Base-by-base conservation (phyloP, 2,113 vertebrate species). In the Alaudala cheleensis region DNA sequence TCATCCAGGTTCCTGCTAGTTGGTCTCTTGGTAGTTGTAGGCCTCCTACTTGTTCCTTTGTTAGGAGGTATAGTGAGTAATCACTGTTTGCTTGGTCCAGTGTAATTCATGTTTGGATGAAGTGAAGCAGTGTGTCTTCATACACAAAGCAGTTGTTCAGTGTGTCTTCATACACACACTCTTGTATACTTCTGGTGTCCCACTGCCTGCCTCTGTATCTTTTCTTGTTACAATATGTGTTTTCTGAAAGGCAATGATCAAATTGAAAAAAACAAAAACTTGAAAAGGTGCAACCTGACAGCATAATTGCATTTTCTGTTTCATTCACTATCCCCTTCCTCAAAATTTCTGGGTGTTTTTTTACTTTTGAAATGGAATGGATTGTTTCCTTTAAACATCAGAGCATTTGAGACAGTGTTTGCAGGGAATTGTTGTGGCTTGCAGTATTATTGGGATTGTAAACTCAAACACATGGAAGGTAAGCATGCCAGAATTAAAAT, bases 401-500 rank as follows among this genome's bases (percentile, higher is more conserved):
- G 67, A 73, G 37, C 40, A 19, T 31, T 23, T 65, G 53, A 76
- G 31, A 76, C 31, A 14, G 6, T 76, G 61, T 85, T 94, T 60
- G 50, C 44, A 71, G 73, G 67, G 70, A 92, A 60, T 72, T 79
- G 83, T 71, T 20, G 15, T 14, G 6, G 51, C 37, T 67, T 87
- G 45, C 45, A 51, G 40, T 72, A 28, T 72, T 91, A 69, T 71
- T 87, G 82, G 84, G 47, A 76, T 14, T 79, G 54, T 57, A 93
- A 83, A 85, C 31, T 91, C 37, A 84, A 88, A 64, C 56, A 74
- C 16, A 5, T 95, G 66, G 78, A 93, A 91, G 62, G 78, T 85
- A 81, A 76, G 24, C 53, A 57, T 93, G 73, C 65, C 84, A 92
- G 86, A 89, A 79, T 70, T 53, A 89, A 85, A 66, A 72, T 92